These are phyloP conservation scores for Scaeva pyrastri DNA, from an alignment of 2,888 invertebrate species.

Conservation along the genomic window DNA sequence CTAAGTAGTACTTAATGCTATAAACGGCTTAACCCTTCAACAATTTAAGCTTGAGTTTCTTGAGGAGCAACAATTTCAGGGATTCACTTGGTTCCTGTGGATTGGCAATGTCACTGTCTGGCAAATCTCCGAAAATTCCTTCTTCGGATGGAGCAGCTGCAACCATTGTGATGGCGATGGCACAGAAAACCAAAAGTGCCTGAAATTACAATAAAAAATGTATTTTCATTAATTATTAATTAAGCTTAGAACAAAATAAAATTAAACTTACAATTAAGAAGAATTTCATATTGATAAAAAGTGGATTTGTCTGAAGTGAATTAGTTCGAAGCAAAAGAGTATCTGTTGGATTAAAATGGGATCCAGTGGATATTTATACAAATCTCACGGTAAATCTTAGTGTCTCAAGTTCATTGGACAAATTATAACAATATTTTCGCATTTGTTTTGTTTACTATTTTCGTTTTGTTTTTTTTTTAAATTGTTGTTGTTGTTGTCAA, in stretches of 20 bases:
- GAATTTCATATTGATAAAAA: not conserved
- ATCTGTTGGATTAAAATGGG: too few relatives aligned
- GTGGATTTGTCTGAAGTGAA: not conserved
- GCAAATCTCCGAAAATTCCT: conserved; percentile 19
- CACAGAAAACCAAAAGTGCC: conserved; percentile 16
- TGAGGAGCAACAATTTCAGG: conserved; percentile 4
- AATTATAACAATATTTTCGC: too few relatives aligned
- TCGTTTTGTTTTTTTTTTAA: too few relatives aligned
- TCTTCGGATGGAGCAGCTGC: conserved; percentile 12
- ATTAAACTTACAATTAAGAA: conserved; percentile 7
- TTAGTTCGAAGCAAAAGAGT: not conserved
- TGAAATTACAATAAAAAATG: not conserved
- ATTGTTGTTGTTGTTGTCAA: too few relatives aligned
- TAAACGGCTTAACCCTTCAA: not conserved
- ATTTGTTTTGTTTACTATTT: too few relatives aligned
- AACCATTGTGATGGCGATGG: not conserved
- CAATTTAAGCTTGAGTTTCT: not conserved
- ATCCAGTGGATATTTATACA: too few relatives aligned
- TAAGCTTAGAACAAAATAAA: too few relatives aligned
- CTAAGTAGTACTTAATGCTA: not conserved
- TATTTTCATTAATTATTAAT: not conserved
- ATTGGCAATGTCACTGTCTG: not conserved
- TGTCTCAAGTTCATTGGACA: too few relatives aligned
- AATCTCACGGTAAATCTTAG: too few relatives aligned
- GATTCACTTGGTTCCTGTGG: conserved; percentile 8